Conservation (phyloP, 2,113 vertebrate genomes). For the Australoheros scitulus region DNA sequence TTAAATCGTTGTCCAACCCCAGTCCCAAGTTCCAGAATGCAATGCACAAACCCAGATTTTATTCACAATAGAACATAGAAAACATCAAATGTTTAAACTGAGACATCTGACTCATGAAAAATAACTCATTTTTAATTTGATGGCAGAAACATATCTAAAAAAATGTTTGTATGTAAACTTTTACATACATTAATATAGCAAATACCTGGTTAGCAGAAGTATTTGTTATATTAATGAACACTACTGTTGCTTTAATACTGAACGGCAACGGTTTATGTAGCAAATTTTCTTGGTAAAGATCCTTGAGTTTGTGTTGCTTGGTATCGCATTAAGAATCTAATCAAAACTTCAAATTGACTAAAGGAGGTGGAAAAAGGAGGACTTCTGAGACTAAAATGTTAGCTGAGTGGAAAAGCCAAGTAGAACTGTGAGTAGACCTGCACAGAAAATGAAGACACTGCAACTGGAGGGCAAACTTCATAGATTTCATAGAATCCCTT, state of each 20-base stretch:
- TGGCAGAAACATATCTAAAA: not conserved
- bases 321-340: not conserved
- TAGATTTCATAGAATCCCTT: not conserved
- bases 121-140: not conserved
- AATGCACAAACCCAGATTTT: not conserved
- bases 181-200: not conserved
- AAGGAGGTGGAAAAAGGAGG: not conserved
- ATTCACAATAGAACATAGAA: not conserved
- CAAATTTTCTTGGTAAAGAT: not conserved
- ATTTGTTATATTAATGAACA: no score
- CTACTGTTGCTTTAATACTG: no score
- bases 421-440: not conserved
- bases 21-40: not conserved
- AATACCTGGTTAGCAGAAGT: not conserved
- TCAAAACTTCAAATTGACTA: not conserved
- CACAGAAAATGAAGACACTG: not conserved
- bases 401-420: not conserved
- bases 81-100: not conserved
- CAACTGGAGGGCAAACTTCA: not conserved
- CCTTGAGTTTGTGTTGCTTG: fast-evolving
- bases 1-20: not conserved
- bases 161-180: not conserved
- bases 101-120: not conserved
- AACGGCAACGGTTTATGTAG: not conserved
- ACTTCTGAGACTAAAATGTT: fast-evolving